Base-by-base conservation (phyloP, 2,113 vertebrate genomes). In the Pygathrix nemaeus region DNA sequence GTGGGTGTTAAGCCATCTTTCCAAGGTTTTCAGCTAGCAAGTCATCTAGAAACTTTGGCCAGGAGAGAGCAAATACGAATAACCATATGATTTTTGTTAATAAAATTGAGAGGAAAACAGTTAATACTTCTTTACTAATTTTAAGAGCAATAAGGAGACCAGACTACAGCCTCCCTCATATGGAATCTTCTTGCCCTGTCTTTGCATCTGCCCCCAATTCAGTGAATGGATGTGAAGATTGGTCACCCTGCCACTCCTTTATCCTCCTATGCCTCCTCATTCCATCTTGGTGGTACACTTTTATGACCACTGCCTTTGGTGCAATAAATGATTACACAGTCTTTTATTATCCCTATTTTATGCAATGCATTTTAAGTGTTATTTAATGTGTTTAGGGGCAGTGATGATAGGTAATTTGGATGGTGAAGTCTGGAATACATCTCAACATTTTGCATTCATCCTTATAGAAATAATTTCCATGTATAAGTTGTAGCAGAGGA, bases 11-110 rank as follows among this genome's bases (percentile, higher is more conserved):
- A 80, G 21, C 40, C 21, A 32, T 72, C 32, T 88, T 85, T 72
- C 72, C 27, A 81, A 93, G 76, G 13, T 97, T 92, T 90, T 93
- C 57, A 57, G 52, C 72, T 92, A 61, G 57, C 35, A 94, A 83
- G 38, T 88, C 11, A 81, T 85, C 72, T 35, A 80, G 91, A 93
- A 93, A 90, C n/a, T 21, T 79, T 50, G 79, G 40, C 88, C 45
- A 92, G 73, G 59, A 92, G 57, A 73, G 4, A 97, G 27, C 40
- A 93, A 89, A 96, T 52, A 87, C 40, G 30, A 83, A 50, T 81
- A 88, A 81, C 27, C 6, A 59, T 80, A 32, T 73, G 13, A 93
- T 78, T 86, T 96, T 79, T 97, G 80, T 48, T 92, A 81, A 86
- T 73, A 86, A 95, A 89, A 88, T 82, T 93, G 91, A 78, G 68